A percentile compares a stretch with the other conserved stretches of the same genome.
phyloP scores from a whole-genome alignment of 2,888 invertebrate genomes.

The Pseudoips prasinana region DNA sequence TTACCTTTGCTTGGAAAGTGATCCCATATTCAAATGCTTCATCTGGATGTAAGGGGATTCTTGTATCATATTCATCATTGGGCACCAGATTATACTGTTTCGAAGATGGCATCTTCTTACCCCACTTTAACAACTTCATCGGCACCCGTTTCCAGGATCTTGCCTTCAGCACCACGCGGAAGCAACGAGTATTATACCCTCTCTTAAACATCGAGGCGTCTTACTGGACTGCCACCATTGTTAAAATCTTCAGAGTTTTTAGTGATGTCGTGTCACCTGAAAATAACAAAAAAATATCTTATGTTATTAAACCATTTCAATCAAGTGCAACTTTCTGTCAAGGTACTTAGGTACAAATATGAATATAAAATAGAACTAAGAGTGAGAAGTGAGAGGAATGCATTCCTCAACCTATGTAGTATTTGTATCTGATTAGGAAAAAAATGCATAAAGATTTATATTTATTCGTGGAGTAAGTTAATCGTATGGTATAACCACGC shows the following conservation, averaged over 20 bases:
- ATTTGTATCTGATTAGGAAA: no score
- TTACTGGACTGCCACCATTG: conserved; percentile 26
- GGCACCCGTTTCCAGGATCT: conserved; percentile 64
- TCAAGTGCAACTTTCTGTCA: no score
- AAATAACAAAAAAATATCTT: conserved; percentile 17
- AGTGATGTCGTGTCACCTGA: conserved; percentile 20
- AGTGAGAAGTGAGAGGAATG: no score
- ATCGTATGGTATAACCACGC: no score
- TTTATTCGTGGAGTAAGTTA: no score
- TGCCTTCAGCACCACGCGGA: conserved; percentile 61
- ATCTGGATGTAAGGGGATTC: conserved; percentile 98
- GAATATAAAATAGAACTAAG: no score
- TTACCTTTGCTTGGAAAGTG: conserved; percentile 97
- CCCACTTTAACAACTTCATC: conserved; percentile 73
- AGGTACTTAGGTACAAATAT: no score
- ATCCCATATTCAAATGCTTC: conserved; percentile 99
- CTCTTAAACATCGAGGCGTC: conserved; percentile 67
- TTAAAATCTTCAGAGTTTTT: conserved; percentile 9
- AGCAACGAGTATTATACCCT: conserved; percentile 59
- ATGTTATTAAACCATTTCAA: no score
- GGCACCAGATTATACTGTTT: conserved; percentile 96
- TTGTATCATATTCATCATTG: conserved; percentile 97
- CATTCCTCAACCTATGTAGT: no score
- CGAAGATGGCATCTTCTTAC: conserved; percentile 90
- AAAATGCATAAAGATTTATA: no score